Evolutionary conservation across 2,113 vertebrate species (phyloP).

Genomic region (Piprites chloris): DNA sequence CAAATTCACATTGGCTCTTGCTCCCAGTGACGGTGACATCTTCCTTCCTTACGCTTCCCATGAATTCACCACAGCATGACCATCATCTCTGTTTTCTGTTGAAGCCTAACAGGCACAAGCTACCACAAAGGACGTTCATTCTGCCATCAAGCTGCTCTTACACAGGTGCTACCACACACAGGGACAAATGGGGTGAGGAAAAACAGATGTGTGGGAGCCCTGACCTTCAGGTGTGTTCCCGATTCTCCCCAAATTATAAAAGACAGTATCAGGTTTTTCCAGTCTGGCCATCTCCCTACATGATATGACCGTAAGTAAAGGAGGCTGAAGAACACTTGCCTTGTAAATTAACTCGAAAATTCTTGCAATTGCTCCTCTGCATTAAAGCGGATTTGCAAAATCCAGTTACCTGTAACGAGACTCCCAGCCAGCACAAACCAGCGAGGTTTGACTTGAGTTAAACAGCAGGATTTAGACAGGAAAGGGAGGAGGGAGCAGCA

Average conservation of each 20-base stretch:
- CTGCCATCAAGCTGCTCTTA: not conserved
- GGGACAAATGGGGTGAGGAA: not conserved
- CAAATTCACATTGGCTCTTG: not conserved
- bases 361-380: not conserved
- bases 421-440: not conserved
- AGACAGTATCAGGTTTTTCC: not conserved
- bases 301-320: not conserved
- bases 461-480: not conserved
- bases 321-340: not conserved
- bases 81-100: not conserved
- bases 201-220: fast-evolving
- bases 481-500: not conserved
- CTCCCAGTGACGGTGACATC: not conserved
- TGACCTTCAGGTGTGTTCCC: not conserved
- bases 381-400: constrained; percentile 16
- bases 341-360: not conserved
- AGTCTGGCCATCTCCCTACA: not conserved
- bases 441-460: not conserved
- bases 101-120: not conserved
- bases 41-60: not conserved
- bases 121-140: not conserved
- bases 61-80: not conserved
- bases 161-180: not conserved
- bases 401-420: not conserved
- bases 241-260: not conserved